These are phyloP conservation scores for Melieria picta DNA, from an alignment of 2,888 invertebrate genomes.

Conservation along the genomic window DNA sequence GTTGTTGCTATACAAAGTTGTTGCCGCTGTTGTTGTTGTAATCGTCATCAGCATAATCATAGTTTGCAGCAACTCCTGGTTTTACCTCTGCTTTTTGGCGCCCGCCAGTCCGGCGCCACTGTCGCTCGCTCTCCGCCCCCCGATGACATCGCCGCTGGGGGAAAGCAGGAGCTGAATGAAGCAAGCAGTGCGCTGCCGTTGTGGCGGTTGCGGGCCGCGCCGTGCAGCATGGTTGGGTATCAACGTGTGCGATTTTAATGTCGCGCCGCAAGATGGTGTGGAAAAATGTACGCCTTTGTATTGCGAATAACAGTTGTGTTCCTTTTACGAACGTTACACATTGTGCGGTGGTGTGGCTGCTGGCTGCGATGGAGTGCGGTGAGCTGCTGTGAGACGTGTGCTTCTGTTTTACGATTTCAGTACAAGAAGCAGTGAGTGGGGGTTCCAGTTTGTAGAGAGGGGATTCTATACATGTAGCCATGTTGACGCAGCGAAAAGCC, in stretches of 20 bases:
- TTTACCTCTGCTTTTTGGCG: slow-evolving; percentile 64
- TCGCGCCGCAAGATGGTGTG: neutral
- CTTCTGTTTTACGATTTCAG: too few relatives aligned
- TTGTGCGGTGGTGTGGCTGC: too few relatives aligned
- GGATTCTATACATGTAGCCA: too few relatives aligned
- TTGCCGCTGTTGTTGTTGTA: slow-evolving; percentile 46
- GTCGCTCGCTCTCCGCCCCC: neutral
- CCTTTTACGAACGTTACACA: too few relatives aligned
- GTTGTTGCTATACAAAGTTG: slow-evolving; percentile 17
- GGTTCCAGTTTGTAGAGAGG: too few relatives aligned
- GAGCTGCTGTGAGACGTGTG: too few relatives aligned
- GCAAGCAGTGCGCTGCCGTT: neutral
- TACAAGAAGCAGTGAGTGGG: too few relatives aligned
- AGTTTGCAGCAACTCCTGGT: slow-evolving; percentile 63
- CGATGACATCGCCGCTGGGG: neutral
- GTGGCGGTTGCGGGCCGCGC: neutral
- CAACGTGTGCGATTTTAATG: slow-evolving; percentile 16
- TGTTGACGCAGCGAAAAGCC: too few relatives aligned
- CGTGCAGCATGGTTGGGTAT: neutral
- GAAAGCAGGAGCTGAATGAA: neutral
- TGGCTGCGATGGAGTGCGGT: too few relatives aligned
- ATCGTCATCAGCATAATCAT: slow-evolving; percentile 65
- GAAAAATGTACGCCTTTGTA: neutral
- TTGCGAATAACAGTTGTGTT: neutral
- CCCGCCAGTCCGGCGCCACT: slow-evolving; percentile 60